A percentile compares a stretch with the other conserved stretches of the same genome.
Evolutionary conservation across 2,888 invertebrate species (phyloP).

Genomic region (Himalopsyche tibetana): DNA sequence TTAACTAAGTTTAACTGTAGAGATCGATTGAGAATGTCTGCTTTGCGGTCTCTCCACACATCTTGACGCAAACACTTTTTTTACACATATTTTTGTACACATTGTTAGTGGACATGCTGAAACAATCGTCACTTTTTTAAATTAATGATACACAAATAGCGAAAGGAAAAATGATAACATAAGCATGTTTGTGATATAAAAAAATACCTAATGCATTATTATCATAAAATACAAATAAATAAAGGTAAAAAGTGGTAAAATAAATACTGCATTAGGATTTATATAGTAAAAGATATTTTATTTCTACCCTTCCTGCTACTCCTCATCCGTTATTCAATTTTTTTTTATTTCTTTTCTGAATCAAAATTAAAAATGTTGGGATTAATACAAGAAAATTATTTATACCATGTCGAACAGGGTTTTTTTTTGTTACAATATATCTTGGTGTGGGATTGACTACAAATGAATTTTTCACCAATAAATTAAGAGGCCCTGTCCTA

Average conservation of each 20-base stretch:
- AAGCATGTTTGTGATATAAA: conserved; percentile 66
- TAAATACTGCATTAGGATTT: conserved; percentile 65
- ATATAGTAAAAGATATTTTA: conserved; percentile 63
- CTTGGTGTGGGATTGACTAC: too few species aligned
- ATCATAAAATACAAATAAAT: conserved; percentile 46
- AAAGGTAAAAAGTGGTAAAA: conserved; percentile 52
- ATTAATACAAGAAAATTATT: too few species aligned
- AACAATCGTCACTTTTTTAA: conserved; percentile 53
- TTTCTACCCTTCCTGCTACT: conserved; percentile 45
- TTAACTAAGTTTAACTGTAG: conserved; percentile 46
- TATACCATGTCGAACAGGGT: too few species aligned
- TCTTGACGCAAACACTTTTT: conserved; percentile 44
- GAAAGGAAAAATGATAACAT: conserved; percentile 57
- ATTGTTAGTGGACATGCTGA: conserved; percentile 54
- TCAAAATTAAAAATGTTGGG: too few species aligned
- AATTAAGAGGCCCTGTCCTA: too few species aligned
- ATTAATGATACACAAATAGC: conserved; percentile 63
- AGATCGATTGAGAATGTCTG: conserved; percentile 45
- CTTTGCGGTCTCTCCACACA: conserved; percentile 29
- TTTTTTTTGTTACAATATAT: too few species aligned
- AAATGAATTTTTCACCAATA: too few species aligned
- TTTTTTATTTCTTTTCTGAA: too few species aligned
- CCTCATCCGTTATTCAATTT: not conserved
- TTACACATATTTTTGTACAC: conserved; percentile 58
- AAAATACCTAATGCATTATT: conserved; percentile 65